These are phyloP conservation scores for Grapholita molesta DNA, from an alignment of 1,140 invertebrate species.

Conservation along the genomic window DNA sequence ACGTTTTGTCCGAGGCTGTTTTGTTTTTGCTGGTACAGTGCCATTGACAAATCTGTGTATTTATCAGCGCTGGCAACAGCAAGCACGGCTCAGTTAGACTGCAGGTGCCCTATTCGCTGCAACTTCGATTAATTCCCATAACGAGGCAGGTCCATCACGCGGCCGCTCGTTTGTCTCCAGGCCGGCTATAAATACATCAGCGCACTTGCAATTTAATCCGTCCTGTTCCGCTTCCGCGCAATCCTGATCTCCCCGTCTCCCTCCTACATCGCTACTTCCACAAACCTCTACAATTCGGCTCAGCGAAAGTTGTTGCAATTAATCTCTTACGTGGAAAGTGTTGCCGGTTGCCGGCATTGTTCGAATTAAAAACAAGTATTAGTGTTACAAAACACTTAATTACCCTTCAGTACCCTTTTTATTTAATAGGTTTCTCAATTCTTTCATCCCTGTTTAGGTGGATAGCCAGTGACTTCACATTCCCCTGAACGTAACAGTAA, in stretches of 20 bases:
- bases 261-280: slow-evolving; percentile 22
- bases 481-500: slow-evolving; percentile 47
- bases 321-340: slow-evolving; percentile 37
- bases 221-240: slow-evolving; percentile 58
- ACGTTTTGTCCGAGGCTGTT: slow-evolving; percentile 4
- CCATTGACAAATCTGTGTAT: slow-evolving; percentile 19
- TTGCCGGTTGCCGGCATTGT: slow-evolving; percentile 27
- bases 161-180: slow-evolving; percentile 71
- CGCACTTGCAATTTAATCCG: slow-evolving; percentile 75
- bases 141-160: slow-evolving; percentile 74
- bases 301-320: slow-evolving; percentile 49
- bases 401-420: neutral
- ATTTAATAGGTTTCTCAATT: slow-evolving; percentile 1
- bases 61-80: slow-evolving; percentile 40
- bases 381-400: slow-evolving; percentile 7
- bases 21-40: neutral
- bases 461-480: slow-evolving; percentile 25
- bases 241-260: slow-evolving; percentile 38
- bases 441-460: neutral
- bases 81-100: slow-evolving; percentile 65
- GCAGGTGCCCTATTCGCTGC: slow-evolving; percentile 64
- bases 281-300: slow-evolving; percentile 38
- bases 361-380: slow-evolving; percentile 28
- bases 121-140: slow-evolving; percentile 76
- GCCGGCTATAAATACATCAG: slow-evolving; percentile 75